These are phyloP conservation scores for Heptascelio sp. DNA, from an alignment of 2,888 invertebrate species.

Conservation along the genomic window DNA sequence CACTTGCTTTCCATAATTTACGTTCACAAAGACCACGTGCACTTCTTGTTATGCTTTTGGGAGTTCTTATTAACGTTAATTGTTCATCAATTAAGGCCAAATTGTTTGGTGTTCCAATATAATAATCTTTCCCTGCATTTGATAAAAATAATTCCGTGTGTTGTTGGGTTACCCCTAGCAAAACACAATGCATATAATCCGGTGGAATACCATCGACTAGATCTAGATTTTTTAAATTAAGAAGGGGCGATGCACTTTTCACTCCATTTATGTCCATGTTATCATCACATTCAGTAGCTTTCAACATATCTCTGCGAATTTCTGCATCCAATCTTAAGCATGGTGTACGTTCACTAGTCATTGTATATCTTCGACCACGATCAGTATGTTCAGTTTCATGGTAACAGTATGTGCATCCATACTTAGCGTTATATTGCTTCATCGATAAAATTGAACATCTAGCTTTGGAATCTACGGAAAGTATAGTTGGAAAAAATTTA, in stretches of 20 bases:
- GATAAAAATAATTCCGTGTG: constrained; percentile 30
- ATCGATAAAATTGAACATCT: constrained; percentile 19
- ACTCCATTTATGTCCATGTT: constrained; percentile 13
- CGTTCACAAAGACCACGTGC: not conserved
- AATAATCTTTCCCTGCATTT: not conserved
- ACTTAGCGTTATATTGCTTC: constrained; percentile 39
- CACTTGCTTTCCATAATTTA: not conserved
- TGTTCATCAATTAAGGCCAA: not conserved
- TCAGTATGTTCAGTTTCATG: constrained; percentile 22
- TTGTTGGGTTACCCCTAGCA: constrained; percentile 22
- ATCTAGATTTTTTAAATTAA: constrained; percentile 32
- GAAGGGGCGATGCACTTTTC: not conserved
- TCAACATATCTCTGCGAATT: constrained; percentile 16
- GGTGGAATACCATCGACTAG: not conserved
- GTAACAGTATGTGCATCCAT: constrained; percentile 32
- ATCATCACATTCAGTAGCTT: not conserved
- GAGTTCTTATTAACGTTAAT: not conserved
- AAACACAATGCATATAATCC: constrained; percentile 36
- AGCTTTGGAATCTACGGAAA: constrained; percentile 43
- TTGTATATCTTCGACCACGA: constrained; percentile 7
- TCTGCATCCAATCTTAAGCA: not conserved
- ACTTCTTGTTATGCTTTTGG: constrained; percentile 20
- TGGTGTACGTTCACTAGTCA: not conserved
- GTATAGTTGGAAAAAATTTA: constrained; percentile 11
- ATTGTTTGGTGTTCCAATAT: constrained; percentile 12